These are phyloP conservation scores for Lapara coniferarum DNA, from an alignment of 2,888 invertebrate species.

Conservation along the genomic window DNA sequence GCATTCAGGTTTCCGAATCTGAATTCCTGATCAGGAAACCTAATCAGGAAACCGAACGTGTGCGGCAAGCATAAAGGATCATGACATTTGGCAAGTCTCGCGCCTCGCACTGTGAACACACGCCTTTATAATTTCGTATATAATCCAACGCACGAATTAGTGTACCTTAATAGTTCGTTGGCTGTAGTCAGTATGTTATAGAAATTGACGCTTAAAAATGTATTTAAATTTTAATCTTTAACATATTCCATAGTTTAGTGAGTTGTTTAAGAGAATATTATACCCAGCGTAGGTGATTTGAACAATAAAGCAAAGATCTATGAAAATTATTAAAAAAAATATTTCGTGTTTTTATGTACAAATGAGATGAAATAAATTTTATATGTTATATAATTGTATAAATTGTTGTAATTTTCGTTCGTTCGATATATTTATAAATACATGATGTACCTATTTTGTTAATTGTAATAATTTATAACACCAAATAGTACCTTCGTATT, in stretches of 20 bases:
- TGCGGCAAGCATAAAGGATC: no score
- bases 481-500: constrained; percentile 77
- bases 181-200: constrained; percentile 56
- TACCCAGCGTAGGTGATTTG: constrained; percentile 62
- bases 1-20: no score
- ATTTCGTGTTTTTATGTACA: constrained; percentile 51
- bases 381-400: constrained; percentile 42
- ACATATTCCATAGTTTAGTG: constrained; percentile 62
- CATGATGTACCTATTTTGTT: constrained; percentile 62
- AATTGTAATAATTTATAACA: constrained; percentile 73
- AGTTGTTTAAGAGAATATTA: constrained; percentile 51
- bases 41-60: no score
- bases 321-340: constrained; percentile 37
- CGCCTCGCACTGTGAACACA: constrained; percentile 3
- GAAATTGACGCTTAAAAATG: constrained; percentile 59
- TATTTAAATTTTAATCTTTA: constrained; percentile 53
- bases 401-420: constrained; percentile 50
- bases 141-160: constrained; percentile 40
- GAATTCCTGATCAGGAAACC: no score
- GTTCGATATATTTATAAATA: constrained; percentile 52
- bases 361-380: constrained; percentile 41
- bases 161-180: constrained; percentile 45
- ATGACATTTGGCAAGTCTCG: not conserved
- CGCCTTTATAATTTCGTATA: constrained; percentile 30
- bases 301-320: constrained; percentile 55